A percentile compares a stretch with the other conserved stretches of the same genome.
Conservation (phyloP, 2,888 invertebrate species). For the Hypomecis atomaria region DNA sequence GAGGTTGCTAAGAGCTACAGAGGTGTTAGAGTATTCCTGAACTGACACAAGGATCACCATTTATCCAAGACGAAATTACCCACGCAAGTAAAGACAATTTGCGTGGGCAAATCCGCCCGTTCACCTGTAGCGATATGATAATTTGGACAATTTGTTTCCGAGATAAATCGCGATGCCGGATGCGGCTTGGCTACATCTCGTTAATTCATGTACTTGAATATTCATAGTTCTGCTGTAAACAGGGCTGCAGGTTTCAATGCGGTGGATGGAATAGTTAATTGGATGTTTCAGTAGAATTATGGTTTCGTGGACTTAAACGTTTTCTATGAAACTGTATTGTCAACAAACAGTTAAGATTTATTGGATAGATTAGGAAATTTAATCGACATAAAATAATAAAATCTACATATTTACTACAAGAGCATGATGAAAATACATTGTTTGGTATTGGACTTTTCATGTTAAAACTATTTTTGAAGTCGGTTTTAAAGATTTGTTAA, state of each 20-base stretch:
- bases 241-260: background rate
- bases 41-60: too few species aligned
- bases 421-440: too few species aligned
- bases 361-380: background rate
- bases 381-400: too few species aligned
- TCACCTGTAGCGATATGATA: slow-evolving; percentile 43
- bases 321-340: background rate
- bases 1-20: too few species aligned
- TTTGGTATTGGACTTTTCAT: too few species aligned
- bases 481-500: too few species aligned
- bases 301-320: background rate
- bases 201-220: slow-evolving; percentile 35
- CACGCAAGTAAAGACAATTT: slow-evolving; percentile 12
- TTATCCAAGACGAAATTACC: background rate
- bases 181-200: slow-evolving; percentile 20
- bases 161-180: slow-evolving; percentile 35
- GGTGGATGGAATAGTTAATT: slow-evolving; percentile 6
- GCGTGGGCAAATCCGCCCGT: slow-evolving; percentile 27
- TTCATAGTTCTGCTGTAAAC: slow-evolving; percentile 20
- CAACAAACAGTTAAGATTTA: too few species aligned
- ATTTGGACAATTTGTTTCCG: slow-evolving; percentile 36
- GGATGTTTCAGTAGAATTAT: background rate
- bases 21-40: too few species aligned
- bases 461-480: too few species aligned
- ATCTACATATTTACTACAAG: too few species aligned